phyloP scores from a whole-genome alignment of 1,140 invertebrate genomes.

The Limonius californicus region DNA sequence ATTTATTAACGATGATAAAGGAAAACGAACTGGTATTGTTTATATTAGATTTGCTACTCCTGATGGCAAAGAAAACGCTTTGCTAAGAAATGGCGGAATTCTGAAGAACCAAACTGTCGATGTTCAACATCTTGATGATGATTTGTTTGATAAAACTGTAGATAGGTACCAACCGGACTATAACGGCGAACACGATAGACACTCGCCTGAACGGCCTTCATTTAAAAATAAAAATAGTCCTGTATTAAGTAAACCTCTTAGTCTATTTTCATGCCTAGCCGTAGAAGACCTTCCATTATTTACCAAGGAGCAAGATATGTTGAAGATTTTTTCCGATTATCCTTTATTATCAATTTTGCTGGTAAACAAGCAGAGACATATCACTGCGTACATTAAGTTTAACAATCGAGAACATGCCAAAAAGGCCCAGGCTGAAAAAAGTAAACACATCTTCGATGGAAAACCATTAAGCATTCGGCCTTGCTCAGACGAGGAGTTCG shows the following conservation, averaged over 20 bases:
- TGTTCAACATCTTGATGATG: slow-evolving; percentile 59
- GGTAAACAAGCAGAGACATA: slow-evolving; percentile 55
- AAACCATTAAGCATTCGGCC: slow-evolving; percentile 54
- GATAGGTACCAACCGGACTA: slow-evolving; percentile 55
- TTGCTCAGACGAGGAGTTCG: slow-evolving; percentile 53
- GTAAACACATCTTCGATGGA: slow-evolving; percentile 54
- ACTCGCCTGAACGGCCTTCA: not conserved
- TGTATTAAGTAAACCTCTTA: slow-evolving; percentile 29
- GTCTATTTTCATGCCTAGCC: slow-evolving; percentile 55
- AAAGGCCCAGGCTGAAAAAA: slow-evolving; percentile 53
- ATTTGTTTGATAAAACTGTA: slow-evolving; percentile 60
- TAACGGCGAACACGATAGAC: not conserved
- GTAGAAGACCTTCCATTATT: slow-evolving; percentile 69
- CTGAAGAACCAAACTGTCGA: slow-evolving; percentile 60
- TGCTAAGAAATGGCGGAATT: slow-evolving; percentile 56
- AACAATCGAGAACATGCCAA: slow-evolving; percentile 64
- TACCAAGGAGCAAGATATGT: slow-evolving; percentile 72
- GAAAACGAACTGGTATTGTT: slow-evolving; percentile 73
- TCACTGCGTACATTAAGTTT: slow-evolving; percentile 70
- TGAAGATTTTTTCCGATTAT: slow-evolving; percentile 69
- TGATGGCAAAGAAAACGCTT: slow-evolving; percentile 65
- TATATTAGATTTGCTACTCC: slow-evolving; percentile 71
- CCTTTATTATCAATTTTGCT: slow-evolving; percentile 68
- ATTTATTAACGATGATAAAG: slow-evolving; percentile 75
- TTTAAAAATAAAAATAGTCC: slow-evolving; percentile 23